Evolutionary conservation across 2,888 invertebrate species (phyloP), one percentile per base, ranked within the genome.

Genomic region (Phortica okadai): DNA sequence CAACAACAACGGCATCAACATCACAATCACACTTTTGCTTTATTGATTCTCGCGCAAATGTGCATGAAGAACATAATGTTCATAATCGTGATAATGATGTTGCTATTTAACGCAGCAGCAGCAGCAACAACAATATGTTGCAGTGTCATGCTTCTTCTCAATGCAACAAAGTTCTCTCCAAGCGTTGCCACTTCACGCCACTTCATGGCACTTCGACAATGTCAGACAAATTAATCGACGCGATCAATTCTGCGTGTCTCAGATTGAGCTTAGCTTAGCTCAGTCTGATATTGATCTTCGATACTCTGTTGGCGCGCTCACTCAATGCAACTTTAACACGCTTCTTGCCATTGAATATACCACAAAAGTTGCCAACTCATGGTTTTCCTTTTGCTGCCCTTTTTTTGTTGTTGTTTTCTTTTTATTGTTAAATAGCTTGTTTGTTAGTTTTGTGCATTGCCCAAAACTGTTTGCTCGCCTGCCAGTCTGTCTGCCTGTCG

Each of bases 221-320:
- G 80, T 84, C 89, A 89, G 89, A 89, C 90, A 89, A 90, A 89
- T 90, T 90, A 89, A 90, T 89, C 90, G 89, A 85, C 81, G 83
- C 88, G 89, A 88, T 90, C 89, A 87, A 90, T 89, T 88, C 85
- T 80, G 83, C 84, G 82, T 33, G 33, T 33, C 33, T 33, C 33
- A 85, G 77, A 77, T 79, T 45, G 74, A 75, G 77, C 74, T 78
- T 74, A 76, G 81, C 84, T 42, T 69, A 21, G 70, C 21, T 44
- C 14, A 50, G 70, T 44, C 83, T 86, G 89, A 88, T 88, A 89
- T 88, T 83, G 89, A 88, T 88, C 88, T 88, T 85, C 82, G 85
- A 85, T 83, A 82, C 87, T 85, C 82, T 81, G 78, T 78, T 77
- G 70, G 73, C 78, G 69, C 72, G 72, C 62, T 73, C 62, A 59